Conservation (phyloP, 2,888 invertebrate genomes). For the Sinhomidia bicolor region DNA sequence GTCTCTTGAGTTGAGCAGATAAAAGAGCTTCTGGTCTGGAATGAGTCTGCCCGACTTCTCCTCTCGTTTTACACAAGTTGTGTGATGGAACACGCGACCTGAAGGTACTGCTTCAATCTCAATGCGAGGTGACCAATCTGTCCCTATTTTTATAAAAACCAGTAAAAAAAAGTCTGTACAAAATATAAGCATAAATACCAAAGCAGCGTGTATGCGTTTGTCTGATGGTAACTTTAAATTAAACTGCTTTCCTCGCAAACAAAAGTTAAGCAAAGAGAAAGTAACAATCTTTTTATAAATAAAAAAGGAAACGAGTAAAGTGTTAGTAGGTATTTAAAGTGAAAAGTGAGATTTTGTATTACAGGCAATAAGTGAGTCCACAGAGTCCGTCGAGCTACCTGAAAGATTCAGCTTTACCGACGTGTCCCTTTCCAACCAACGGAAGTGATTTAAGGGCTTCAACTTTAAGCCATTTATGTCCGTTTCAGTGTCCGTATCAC, state of each 20-base stretch:
- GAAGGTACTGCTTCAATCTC: slow-evolving; percentile 66
- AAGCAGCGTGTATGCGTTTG: no score
- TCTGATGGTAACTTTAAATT: no score
- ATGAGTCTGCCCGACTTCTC: slow-evolving; percentile 54
- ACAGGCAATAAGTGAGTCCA: slow-evolving; percentile 24
- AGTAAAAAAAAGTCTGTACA: neutral
- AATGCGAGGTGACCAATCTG: slow-evolving; percentile 67
- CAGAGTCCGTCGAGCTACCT: slow-evolving; percentile 41
- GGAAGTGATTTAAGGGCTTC: slow-evolving; percentile 51
- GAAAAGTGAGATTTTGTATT: neutral
- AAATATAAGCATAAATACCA: no score
- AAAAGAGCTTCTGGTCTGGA: slow-evolving; percentile 67
- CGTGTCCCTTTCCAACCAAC: slow-evolving; percentile 59
- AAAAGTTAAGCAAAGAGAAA: no score
- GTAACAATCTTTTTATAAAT: no score
- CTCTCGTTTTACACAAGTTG: slow-evolving; percentile 44
- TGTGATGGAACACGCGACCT: slow-evolving; percentile 57
- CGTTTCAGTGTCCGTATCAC: slow-evolving; percentile 37
- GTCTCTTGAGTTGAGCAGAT: slow-evolving; percentile 57
- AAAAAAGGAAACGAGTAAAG: no score
- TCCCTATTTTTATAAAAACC: slow-evolving; percentile 56
- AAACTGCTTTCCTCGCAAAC: no score
- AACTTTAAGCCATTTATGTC: slow-evolving; percentile 19
- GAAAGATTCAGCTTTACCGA: slow-evolving; percentile 60
- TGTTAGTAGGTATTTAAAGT: no score